Evolutionary conservation across 2,888 invertebrate species (phyloP), one percentile per base, ranked within the genome.

Genomic region (Eupithecia pulchellata): DNA sequence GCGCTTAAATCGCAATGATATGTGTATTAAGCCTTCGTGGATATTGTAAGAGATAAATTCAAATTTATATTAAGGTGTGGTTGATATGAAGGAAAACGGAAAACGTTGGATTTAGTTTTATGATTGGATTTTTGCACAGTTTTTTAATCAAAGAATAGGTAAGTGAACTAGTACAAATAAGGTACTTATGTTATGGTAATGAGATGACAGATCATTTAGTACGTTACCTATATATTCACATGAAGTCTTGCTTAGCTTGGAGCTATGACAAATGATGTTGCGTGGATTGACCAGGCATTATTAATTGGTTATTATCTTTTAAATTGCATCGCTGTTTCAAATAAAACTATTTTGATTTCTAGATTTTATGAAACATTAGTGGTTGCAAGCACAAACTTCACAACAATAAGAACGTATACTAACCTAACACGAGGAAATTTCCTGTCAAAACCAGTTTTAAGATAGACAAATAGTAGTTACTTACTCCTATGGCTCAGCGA

Each of bases 21-120:
- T 73, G 42, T 73, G 66, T 72, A 75, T 73, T 74, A 74, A 72
- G 66, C 71, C 65, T 69, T 71, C 62, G 71, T 34, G 60, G 4
- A 65, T 73, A 72, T 75, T 74, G 72, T 77, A 73, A 71, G 62
- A 62, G 47, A 64, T 75, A 69, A 73, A 69, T 57, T 69, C 68
- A 64, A 73, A 73, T 69, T 68, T 69, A 63, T 69, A 71, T 64
- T 64, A 68, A 72, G 65, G 58, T 58, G 69, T 69, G 72, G 25
- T 63, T 57, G 64, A 68, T 55, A 13, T 30, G 36, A 47, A 39
- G 55, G 58, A 64, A 47, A 61, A 64, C 17, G 52, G 17, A 47
- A n/a, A 29, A 30, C 42, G 2, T 11, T 42, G 13, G 20, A 60
- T 60, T n/a, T 60, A 60, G 32, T 30, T 60, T 29, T 32, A 32